Conservation (phyloP, 1,140 invertebrate species). For the Nasonia vitripennis region DNA sequence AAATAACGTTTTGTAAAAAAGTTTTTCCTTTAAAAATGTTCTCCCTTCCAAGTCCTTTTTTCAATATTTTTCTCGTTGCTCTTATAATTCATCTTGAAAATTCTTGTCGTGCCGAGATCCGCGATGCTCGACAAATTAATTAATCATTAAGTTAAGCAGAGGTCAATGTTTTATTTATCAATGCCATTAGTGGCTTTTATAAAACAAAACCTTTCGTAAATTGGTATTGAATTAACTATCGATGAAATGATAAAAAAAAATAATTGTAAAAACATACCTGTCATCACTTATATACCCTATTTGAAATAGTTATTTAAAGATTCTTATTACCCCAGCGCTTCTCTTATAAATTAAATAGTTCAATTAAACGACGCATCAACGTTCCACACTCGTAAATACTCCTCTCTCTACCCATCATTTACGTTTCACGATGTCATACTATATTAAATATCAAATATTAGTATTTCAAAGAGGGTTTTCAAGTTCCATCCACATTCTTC, state of each 20-base stretch:
- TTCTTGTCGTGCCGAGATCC: not conserved
- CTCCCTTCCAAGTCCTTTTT: not conserved
- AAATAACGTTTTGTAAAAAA: constrained; percentile 36
- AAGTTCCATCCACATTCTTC: constrained; percentile 1
- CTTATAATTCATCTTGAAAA: constrained; percentile 29
- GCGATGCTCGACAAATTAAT: not conserved
- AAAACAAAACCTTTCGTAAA: constrained; percentile 14
- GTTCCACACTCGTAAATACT: not conserved
- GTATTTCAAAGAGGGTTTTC: not conserved
- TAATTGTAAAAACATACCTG: not conserved
- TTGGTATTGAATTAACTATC: constrained; percentile 37
- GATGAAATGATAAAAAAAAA: constrained; percentile 29
- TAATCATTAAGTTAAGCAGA: not conserved
- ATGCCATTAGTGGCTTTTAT: not conserved
- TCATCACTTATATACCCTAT: not conserved
- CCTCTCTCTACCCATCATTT: not conserved
- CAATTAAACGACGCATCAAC: not conserved
- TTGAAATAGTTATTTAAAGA: not conserved
- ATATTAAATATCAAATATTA: constrained; percentile 20
- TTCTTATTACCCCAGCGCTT: not conserved
- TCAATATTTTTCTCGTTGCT: constrained; percentile 14
- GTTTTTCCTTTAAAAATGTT: constrained; percentile 26
- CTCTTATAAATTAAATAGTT: not conserved
- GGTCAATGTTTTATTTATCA: not conserved
- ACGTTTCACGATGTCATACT: not conserved